Base-by-base conservation (phyloP, 2,113 vertebrate genomes). In the Carassius gibelio region DNA sequence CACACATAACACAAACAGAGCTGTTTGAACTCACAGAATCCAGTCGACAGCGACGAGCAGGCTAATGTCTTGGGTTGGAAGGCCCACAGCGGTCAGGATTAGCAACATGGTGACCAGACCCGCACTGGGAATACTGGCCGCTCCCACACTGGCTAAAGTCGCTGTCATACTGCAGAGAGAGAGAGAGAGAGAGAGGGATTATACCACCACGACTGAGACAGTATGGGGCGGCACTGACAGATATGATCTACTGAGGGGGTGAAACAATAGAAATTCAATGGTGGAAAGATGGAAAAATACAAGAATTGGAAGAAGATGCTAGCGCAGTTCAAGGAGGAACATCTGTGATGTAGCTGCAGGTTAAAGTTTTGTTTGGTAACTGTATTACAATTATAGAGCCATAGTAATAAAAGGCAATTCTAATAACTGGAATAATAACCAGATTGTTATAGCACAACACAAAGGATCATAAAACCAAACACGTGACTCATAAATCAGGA, bases 61-160 rank as follows among this genome's bases (percentile, higher is more conserved):
- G 81, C 96, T 96, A 91, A 96, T 95, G 90, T 96, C 96, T 89
- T 96, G 95, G 1, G 96, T 96, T 0, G 96, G 96, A 5, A 96
- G 92, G 1, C 96, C 96, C 38, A 96, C 96, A 0, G 96, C 95
- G 0, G 95, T 96, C 84, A 96, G 91, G 90, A 96, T 96, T 61
- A 96, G 92, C 17, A 96, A 90, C 96, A 96, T 96, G 69, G 96
- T 96, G 62, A 96, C 95, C 84, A 96, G 93, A 38, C 96, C 96
- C 0, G 96, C 95, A 26, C 96, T 96, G 87, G 96, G 96, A 89
- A 96, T 96, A 84, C 96, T 96, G 88, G 95, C 96, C 0, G 95
- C 96, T 21, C 96, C 96, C 0, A 96, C 95, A 78, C 96, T 96
- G 87, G 96, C 96, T 87, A 96, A 90, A 1, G 96, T 96, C 79